A percentile compares a stretch with the other conserved stretches of the same genome.
Evolutionary conservation across 2,113 vertebrate genomes (phyloP).

Genomic region (Tyto alba): DNA sequence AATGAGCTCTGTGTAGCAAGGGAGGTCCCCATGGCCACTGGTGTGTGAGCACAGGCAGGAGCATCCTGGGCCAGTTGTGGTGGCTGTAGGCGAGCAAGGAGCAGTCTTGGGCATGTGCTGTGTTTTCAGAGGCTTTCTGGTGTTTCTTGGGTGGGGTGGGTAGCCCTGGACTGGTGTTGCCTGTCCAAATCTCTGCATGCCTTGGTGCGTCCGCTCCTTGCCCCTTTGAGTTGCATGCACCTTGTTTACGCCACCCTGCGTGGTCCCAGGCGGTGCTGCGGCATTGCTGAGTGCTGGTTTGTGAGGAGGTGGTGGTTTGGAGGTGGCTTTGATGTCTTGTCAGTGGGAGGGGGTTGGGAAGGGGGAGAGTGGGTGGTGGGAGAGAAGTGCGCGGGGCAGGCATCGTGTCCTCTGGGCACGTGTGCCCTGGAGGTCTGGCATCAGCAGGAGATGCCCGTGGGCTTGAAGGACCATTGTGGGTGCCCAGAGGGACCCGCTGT

Average conservation of each 20-base stretch:
- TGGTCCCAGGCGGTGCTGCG: background rate
- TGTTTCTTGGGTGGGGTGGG: background rate
- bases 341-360: background rate
- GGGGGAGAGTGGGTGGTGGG: background rate
- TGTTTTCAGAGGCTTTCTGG: background rate
- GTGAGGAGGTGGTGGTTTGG: background rate
- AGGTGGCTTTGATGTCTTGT: background rate
- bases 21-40: background rate
- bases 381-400: background rate
- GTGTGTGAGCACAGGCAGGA: background rate
- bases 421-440: background rate
- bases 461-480: background rate
- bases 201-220: background rate
- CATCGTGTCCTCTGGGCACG: fast-evolving
- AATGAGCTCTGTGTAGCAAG: fast-evolving
- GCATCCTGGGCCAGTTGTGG: background rate
- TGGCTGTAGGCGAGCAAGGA: background rate
- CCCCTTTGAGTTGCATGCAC: background rate
- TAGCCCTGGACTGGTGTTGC: background rate
- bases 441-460: background rate
- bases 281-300: background rate
- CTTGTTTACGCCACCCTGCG: background rate
- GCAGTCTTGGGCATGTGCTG: background rate
- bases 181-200: background rate
- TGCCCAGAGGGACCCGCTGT: background rate